Base-by-base conservation (phyloP, 2,888 invertebrate genomes). In the Pristionchus fissidentatus region DNA sequence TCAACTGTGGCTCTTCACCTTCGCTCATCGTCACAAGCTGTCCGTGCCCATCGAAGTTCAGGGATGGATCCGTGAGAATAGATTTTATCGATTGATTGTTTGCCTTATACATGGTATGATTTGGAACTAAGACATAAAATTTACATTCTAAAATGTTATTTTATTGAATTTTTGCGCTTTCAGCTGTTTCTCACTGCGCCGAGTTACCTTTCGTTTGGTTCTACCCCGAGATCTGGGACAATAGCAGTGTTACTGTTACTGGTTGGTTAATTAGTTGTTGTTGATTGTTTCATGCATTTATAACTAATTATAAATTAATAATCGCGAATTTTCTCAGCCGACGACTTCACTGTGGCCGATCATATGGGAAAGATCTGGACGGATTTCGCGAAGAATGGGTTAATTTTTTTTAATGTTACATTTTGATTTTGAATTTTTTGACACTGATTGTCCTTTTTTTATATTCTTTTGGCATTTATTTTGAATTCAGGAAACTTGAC, bases 121-220 rank as follows among this genome's bases (percentile, higher is more conserved):
- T 55, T 55, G 4, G 15, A 7, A 55, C 8, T n/a, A 55, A 60
- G 7, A n/a, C n/a, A n/a, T n/a, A n/a, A n/a, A n/a, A n/a, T n/a
- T n/a, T n/a, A n/a, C n/a, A n/a, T n/a, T n/a, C n/a, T n/a, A n/a
- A n/a, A n/a, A n/a, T n/a, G n/a, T n/a, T n/a, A n/a, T n/a, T n/a
- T n/a, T n/a, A n/a, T n/a, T n/a, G n/a, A n/a, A n/a, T n/a, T n/a
- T n/a, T n/a, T n/a, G n/a, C n/a, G n/a, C 8, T 38, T 66, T 32
- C 41, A 66, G 75, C 75, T 29, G 75, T 75, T 15, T 43, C n/a
- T 26, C 75, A 75, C 75, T 75, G 75, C 49, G 35, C 75, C 1
- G 75, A 75, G 32, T 29, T 75, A 26, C 75, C 75, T 15, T 75
- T 38, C 46, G 46, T 75, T 29, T 75, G 75, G 75, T 75, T 75